Evolutionary conservation across 2,888 invertebrate genomes (phyloP), one percentile per base, ranked within the genome.

Genomic region (Salpingus planirostris): DNA sequence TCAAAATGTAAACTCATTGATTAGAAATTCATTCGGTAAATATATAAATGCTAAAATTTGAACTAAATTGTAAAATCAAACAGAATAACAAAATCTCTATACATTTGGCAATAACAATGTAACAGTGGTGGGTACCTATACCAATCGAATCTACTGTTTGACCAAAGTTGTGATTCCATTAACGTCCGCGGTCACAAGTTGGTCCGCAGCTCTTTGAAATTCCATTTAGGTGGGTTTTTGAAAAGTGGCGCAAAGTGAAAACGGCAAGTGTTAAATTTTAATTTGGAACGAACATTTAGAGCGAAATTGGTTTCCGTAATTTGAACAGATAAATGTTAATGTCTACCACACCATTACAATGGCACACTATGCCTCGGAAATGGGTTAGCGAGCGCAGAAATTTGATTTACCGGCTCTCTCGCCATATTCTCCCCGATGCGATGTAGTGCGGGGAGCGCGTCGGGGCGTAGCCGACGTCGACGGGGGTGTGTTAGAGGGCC

Each of bases 361-460:
- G 42, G 48, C 43, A 36, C 31, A 35, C 42, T 45, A 37, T 42
- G 46, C 41, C 44, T 45, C 38, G 47, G 50, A 54, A 55, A 55
- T 54, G 55, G 54, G 54, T 50, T 50, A 52, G 54, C 47, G 49
- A 44, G 48, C 29, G 29, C 46, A 46, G 50, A 57, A 55, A 58
- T 57, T 56, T 59, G 57, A 59, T 59, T 59, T 58, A 57, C 51
- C 46, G 51, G 54, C 51, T 49, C 44, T 43, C 46, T 49, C 48
- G 48, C 51, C 53, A 55, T 55, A 55, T 54, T 53, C 52, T 45
- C 47, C 31, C 40, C 40, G 46, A 48, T 48, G 8, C 8, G 48
- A 50, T 38, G 44, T 36, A 43, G 42, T n/a, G 25, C 29, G 18
- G 1, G 24, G 13, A 26, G 11, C 23, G 15, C 12, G 18, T 7